Conservation (phyloP, 2,888 invertebrate genomes). For the Patella ulyssiponensis region DNA sequence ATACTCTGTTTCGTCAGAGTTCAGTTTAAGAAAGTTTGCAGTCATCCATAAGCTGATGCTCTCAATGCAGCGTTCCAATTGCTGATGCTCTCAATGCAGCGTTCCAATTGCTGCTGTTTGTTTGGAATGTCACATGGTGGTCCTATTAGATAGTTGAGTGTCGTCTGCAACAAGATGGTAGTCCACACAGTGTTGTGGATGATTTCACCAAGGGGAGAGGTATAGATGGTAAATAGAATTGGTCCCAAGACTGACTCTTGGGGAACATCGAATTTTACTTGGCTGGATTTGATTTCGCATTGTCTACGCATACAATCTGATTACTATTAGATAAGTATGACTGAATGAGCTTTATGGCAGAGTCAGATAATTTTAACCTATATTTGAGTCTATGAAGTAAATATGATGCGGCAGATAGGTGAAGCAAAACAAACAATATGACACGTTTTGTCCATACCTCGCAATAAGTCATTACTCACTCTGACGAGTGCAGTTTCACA, state of each 20-base stretch:
- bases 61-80: too few relatives aligned
- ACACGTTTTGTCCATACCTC: too few relatives aligned
- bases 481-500: too few relatives aligned
- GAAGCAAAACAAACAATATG: not conserved
- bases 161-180: not conserved
- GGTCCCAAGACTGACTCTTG: not conserved
- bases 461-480: too few relatives aligned
- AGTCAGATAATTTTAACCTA: not conserved
- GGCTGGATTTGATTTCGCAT: not conserved
- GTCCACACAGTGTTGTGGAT: not conserved
- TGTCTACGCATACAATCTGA: not conserved
- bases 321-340: not conserved
- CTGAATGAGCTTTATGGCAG: not conserved
- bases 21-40: too few relatives aligned
- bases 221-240: not conserved
- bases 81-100: too few relatives aligned
- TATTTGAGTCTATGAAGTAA: not conserved
- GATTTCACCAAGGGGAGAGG: not conserved
- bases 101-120: too few relatives aligned
- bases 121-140: not conserved
- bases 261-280: not conserved
- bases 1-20: too few relatives aligned
- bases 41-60: too few relatives aligned
- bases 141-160: not conserved
- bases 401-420: not conserved